Evolutionary conservation across 1,140 invertebrate species (phyloP).

Genomic region (Zophobas atratus): DNA sequence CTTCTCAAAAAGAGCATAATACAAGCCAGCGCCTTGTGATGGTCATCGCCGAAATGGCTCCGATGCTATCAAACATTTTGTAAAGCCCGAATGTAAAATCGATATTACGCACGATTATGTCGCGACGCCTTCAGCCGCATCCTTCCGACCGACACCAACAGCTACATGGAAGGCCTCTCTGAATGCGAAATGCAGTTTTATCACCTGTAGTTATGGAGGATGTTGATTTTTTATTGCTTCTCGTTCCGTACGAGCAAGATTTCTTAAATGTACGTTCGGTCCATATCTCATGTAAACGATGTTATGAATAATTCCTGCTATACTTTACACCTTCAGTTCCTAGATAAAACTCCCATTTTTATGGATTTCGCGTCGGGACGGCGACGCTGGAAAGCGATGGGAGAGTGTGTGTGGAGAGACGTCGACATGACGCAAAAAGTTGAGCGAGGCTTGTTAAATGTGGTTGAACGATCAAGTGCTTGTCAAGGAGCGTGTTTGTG

Average conservation of each 20-base stretch:
- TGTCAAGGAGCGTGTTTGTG: too few relatives aligned
- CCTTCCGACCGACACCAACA: background rate
- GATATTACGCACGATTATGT: conserved; percentile 11
- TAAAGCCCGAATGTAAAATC: conserved; percentile 24
- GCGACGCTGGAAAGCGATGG: background rate
- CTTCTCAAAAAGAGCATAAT: background rate
- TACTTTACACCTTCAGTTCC: background rate
- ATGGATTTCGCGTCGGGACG: background rate
- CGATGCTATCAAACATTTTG: background rate
- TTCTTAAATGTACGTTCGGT: background rate
- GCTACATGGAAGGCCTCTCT: background rate
- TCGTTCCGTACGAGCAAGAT: background rate
- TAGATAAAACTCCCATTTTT: background rate
- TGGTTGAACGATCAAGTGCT: too few relatives aligned
- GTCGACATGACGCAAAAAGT: too few relatives aligned
- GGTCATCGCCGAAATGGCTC: background rate
- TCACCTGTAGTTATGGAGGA: background rate
- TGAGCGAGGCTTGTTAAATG: too few relatives aligned
- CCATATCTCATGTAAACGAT: background rate
- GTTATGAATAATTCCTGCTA: background rate
- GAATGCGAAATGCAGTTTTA: background rate
- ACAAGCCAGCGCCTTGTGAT: background rate
- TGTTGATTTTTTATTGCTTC: background rate
- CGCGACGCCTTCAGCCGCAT: conserved; percentile 1
- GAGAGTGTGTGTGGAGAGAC: too few relatives aligned